phyloP scores from a whole-genome alignment of 2,888 invertebrate species.

The Epicampocera succincta region DNA sequence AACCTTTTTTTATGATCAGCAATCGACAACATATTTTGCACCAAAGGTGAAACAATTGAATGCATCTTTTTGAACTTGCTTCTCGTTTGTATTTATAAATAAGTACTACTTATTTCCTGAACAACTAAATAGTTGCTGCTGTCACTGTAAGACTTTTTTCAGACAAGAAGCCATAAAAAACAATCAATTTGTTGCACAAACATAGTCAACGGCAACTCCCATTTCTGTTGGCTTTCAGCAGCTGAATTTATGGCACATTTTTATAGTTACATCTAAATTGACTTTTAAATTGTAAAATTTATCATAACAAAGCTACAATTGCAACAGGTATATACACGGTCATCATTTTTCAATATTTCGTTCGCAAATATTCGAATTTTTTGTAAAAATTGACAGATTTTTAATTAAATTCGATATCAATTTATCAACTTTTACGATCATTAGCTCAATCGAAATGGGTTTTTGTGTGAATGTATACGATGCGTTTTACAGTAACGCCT shows the following conservation, averaged over 20 bases:
- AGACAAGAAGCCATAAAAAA: constrained; percentile 59
- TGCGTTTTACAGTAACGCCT: constrained; percentile 30
- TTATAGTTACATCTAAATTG: constrained; percentile 81
- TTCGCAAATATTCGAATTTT: constrained; percentile 47
- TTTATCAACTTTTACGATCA: constrained; percentile 60
- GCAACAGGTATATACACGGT: constrained; percentile 20
- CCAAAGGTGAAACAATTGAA: constrained; percentile 67
- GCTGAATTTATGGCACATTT: constrained; percentile 79
- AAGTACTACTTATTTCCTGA: constrained; percentile 8
- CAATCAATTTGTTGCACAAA: constrained; percentile 70
- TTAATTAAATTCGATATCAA: constrained; percentile 70
- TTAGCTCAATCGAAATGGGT: constrained; percentile 41
- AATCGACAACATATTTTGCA: constrained; percentile 66
- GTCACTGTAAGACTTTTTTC: constrained; percentile 23
- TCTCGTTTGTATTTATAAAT: constrained; percentile 4
- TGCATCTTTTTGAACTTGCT: constrained; percentile 39
- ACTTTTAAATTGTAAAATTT: constrained; percentile 81
- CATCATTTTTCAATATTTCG: constrained; percentile 60
- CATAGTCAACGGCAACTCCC: constrained; percentile 66
- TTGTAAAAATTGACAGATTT: constrained; percentile 68
- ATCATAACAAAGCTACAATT: constrained; percentile 75
- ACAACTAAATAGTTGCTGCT: constrained; percentile 22
- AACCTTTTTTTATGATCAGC: constrained; percentile 27
- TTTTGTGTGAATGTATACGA: not conserved
- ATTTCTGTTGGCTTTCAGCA: constrained; percentile 73